Evolutionary conservation across 2,113 vertebrate genomes (phyloP).

Genomic region (Ceuthmochares aereus): DNA sequence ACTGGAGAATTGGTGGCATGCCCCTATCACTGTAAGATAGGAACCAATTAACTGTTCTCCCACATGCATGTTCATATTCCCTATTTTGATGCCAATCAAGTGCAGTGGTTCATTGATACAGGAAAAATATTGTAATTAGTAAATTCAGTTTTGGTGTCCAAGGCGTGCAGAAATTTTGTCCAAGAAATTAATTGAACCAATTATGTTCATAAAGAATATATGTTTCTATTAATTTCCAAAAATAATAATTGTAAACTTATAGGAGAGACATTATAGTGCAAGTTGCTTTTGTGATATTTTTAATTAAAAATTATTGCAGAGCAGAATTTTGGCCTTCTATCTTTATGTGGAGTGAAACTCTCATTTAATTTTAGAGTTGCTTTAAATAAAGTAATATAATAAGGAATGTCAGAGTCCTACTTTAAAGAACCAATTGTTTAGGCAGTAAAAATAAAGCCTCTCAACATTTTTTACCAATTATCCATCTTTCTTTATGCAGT

Average conservation of each 20-base stretch:
- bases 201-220: neutral
- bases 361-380: neutral
- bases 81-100: neutral
- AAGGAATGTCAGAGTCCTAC: neutral
- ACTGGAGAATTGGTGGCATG: conserved; percentile 41
- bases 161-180: neutral
- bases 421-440: conserved; percentile 5
- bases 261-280: neutral
- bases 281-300: neutral
- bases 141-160: neutral
- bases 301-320: neutral
- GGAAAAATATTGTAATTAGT: neutral
- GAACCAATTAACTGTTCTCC: conserved; percentile 22
- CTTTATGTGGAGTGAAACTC: neutral
- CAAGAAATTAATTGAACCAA: neutral
- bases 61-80: neutral
- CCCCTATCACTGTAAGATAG: neutral
- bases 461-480: neutral
- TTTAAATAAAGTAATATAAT: conserved; percentile 1
- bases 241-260: neutral
- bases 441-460: conserved; percentile 30
- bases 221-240: neutral
- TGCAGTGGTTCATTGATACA: neutral
- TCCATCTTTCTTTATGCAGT: neutral
- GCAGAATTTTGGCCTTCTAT: neutral